These are phyloP conservation scores for Aricia agestis DNA, from an alignment of 1,140 invertebrate species.

Conservation along the genomic window DNA sequence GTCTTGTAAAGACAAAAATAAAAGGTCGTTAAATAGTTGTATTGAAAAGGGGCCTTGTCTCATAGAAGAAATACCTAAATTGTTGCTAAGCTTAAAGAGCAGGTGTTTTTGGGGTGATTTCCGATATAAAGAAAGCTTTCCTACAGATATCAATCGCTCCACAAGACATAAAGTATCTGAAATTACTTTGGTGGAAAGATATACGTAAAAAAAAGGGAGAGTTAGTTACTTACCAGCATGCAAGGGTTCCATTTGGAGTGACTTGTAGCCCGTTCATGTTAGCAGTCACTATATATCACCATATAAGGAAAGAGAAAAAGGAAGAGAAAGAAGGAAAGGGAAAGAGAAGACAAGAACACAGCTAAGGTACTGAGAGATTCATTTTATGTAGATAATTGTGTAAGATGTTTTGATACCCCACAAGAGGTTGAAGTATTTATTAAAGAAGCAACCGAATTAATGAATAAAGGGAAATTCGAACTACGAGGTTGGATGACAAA, in stretches of 20 bases:
- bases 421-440: too few relatives aligned
- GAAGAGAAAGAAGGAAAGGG: too few relatives aligned
- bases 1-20: neutral
- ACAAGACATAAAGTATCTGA: neutral
- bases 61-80: neutral
- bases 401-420: too few relatives aligned
- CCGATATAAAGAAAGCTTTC: neutral
- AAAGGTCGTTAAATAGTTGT: neutral
- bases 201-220: neutral
- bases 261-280: neutral
- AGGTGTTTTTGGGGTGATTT: neutral
- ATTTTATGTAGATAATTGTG: too few relatives aligned
- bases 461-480: too few relatives aligned
- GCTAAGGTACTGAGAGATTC: too few relatives aligned
- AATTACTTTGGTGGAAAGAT: constrained; percentile 4
- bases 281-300: neutral
- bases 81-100: neutral
- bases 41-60: neutral
- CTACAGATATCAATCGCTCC: neutral
- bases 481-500: too few relatives aligned
- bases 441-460: too few relatives aligned
- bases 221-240: neutral
- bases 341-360: neutral
- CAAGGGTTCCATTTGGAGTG: neutral
- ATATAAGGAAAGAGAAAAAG: neutral